Evolutionary conservation across 2,797 vertebrate genomes (phyloP).

Genomic region (Rhinogobio ventralis): DNA sequence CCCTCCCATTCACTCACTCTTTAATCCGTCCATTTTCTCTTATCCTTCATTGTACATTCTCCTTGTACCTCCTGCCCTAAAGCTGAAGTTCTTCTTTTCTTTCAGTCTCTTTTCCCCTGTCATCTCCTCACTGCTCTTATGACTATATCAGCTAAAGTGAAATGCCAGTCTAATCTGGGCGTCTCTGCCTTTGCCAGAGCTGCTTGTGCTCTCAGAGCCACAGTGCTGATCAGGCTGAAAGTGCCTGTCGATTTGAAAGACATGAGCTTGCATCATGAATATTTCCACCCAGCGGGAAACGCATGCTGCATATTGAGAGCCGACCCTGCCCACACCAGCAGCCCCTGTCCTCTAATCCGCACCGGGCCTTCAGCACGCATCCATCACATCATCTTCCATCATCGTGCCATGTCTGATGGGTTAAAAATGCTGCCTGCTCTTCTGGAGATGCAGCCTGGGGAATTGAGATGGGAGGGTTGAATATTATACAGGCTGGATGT

Average conservation of each 20-base stretch:
- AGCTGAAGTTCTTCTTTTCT: slow-evolving; percentile 12
- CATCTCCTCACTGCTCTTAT: slow-evolving; percentile 21
- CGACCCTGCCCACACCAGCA: slow-evolving; percentile 1
- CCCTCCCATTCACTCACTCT: neutral
- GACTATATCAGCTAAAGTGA: slow-evolving; percentile 41
- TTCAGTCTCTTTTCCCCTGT: neutral
- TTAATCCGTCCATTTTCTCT: slow-evolving; percentile 1
- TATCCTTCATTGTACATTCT: slow-evolving; percentile 35
- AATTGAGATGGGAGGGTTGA: slow-evolving; percentile 13
- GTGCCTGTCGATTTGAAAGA: slow-evolving; percentile 57
- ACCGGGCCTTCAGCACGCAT: slow-evolving; percentile 12
- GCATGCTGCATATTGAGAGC: slow-evolving; percentile 38
- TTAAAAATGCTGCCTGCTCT: slow-evolving; percentile 16
- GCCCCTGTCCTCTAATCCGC: slow-evolving; percentile 10
- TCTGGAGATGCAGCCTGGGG: neutral
- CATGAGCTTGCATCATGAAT: slow-evolving; percentile 57
- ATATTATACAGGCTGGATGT: slow-evolving; percentile 18
- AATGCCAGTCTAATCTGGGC: slow-evolving; percentile 44
- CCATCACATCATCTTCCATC: slow-evolving; percentile 48
- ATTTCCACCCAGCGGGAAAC: slow-evolving; percentile 43
- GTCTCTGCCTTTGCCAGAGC: slow-evolving; percentile 26
- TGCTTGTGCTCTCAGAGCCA: slow-evolving; percentile 42
- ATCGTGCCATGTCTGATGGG: slow-evolving; percentile 21
- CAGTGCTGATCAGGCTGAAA: slow-evolving; percentile 55
- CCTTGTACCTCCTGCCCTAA: slow-evolving; percentile 28